Evolutionary conservation across 2,888 invertebrate genomes (phyloP), one percentile per base, ranked within the genome.

Genomic region (Cheilosia urbana): DNA sequence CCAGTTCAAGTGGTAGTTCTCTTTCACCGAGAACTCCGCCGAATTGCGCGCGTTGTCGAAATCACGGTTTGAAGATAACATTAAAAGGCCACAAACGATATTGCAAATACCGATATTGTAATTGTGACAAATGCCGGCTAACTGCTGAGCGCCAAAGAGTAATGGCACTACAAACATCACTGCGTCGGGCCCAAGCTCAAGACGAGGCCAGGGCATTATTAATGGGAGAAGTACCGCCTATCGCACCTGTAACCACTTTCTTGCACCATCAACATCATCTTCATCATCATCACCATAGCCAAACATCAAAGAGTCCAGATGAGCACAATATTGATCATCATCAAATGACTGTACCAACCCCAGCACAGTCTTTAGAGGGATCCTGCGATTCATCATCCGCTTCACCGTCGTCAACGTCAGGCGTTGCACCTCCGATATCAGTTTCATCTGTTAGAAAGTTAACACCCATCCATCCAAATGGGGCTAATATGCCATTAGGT

Each of bases 1-100:
- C 93, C 87, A 92, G 91, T 87, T 91, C 91, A 73, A 92, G 94
- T 90, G 92, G 94, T 89, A 93, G 95, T 91, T 94, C 95, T 72
- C 92, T 93, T 75, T 94, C 94, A 58, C 95, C 96, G 17, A 94
- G 97, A 79, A 96, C 97, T 87, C 97, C 97, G 7, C 98, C 98
- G 19, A 98, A 97, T 93, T 98, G 98, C 92, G 97, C 97, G 55
- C 95, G 98, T 34, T 98, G 98, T 92, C 94, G 97, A 82, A 98
- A 98, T 93, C 98, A 98, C 93, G 95, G 96, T n/a, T 94, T 97
- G 90, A 97, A 97, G 92, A 96, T 97, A 88, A 95, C 95, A 92
- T 94, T 98, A 87, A 97, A 97, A 92, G 98, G 97, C 17, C 98
- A 98, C 93, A 98, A 98, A 92, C 94, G 97, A 37, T 97, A 97